Evolutionary conservation across 2,888 invertebrate genomes (phyloP), one percentile per base, ranked within the genome.

Genomic region (Agrochola litura): DNA sequence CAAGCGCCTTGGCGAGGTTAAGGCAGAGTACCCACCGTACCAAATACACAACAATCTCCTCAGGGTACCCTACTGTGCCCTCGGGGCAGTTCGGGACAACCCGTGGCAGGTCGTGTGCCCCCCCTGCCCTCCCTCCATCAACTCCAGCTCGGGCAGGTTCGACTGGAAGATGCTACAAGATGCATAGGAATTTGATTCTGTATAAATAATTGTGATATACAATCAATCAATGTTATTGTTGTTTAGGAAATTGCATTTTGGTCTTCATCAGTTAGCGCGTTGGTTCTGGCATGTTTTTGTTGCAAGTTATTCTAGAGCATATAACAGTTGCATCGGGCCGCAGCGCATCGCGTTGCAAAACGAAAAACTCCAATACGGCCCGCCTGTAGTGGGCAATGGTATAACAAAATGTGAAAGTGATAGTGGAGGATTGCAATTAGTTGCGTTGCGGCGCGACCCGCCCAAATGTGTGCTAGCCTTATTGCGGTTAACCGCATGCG

Each of bases 21-120:
- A 65, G 8, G 66, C 75, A 0, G 89, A 91, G 4, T 89, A 93
- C 97, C 74, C 97, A 97, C 91, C 98, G 97, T 79, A 98, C 98
- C 67, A 98, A 97, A 92, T 98, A 97, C 84, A 98, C 98, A 9
- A 96, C 98, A 77, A 98, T 91, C 96, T 99, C 61, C 97, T 99
- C 73, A 97, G 98, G 89, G 98, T 99, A 77, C 98, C 99, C 0
- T 99, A 99, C 94, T 98, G 98, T 91, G 98, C 98, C 81, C 94
- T 99, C 70, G 97, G 97, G 0, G 97, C 98, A 43, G 91, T 98
- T 75, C 97, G 97, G 63, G 95, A 97, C 73, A 95, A 96, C 56
- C 97, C 97, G n/a, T 99, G 98, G 98, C 89, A 93, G 86, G 94
- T 99, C 22, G 97, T 97, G 22, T 97, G 98, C 77, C 98, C 99